Evolutionary conservation across 2,797 vertebrate species (phyloP).

Genomic region (Poecilia velifera): DNA sequence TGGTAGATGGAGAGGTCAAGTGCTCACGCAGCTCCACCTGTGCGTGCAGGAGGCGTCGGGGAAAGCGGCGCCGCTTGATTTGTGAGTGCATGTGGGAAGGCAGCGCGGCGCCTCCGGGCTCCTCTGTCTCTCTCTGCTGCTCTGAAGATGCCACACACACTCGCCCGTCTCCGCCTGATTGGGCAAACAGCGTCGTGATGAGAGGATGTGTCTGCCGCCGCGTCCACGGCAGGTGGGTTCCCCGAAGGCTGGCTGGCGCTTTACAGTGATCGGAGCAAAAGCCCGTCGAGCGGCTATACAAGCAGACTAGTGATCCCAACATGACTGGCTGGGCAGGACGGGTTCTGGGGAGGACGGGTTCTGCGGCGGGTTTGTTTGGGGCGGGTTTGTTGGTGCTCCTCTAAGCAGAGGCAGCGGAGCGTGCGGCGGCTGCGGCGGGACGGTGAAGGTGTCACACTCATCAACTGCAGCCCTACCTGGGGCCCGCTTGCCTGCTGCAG

Average conservation of each 20-base stretch:
- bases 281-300: constrained; percentile 79
- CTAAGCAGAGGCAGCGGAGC: constrained; percentile 81
- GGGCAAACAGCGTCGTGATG: constrained; percentile 69
- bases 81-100: constrained; percentile 67
- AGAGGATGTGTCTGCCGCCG: constrained; percentile 77
- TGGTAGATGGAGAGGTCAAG: constrained; percentile 62
- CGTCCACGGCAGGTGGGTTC: constrained; percentile 75
- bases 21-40: constrained; percentile 51
- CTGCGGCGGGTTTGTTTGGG: constrained; percentile 75
- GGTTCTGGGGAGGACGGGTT: constrained; percentile 83
- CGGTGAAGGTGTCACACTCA: constrained; percentile 84
- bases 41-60: constrained; percentile 54
- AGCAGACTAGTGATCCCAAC: constrained; percentile 82
- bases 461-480: constrained; percentile 78
- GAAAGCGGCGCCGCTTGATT: constrained; percentile 66
- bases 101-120: constrained; percentile 66
- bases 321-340: constrained; percentile 81
- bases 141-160: constrained; percentile 76
- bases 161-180: constrained; percentile 70
- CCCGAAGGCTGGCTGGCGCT: constrained; percentile 74
- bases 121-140: constrained; percentile 19
- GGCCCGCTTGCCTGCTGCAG: constrained; percentile 78
- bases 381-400: constrained; percentile 83
- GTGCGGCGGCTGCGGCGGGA: constrained; percentile 79
- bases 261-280: constrained; percentile 78